Conservation (phyloP, 2,888 invertebrate genomes). For the Noctua janthina region DNA sequence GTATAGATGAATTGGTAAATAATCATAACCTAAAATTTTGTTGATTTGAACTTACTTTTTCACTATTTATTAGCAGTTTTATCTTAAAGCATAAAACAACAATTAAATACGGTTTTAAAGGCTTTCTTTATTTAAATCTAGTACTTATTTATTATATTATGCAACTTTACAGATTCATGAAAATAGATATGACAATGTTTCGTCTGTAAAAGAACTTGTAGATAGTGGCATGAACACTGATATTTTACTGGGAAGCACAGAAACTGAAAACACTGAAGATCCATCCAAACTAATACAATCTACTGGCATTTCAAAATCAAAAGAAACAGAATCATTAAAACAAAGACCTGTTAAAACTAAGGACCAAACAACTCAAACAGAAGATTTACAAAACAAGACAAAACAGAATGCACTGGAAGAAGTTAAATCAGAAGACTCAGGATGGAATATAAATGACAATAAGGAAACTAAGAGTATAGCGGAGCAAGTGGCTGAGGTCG, state of each 20-base stretch:
- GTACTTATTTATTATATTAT: background rate
- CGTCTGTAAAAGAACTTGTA: slow-evolving; percentile 40
- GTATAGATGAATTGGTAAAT: slow-evolving; percentile 88
- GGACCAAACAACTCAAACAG: slow-evolving; percentile 72
- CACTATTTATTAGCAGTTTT: background rate
- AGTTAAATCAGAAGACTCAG: slow-evolving; percentile 60
- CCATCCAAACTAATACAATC: background rate
- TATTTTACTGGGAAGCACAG: background rate
- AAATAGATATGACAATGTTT: slow-evolving; percentile 29
- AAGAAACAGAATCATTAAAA: slow-evolving; percentile 1
- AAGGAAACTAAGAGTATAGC: slow-evolving; percentile 89
- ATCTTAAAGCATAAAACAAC: background rate
- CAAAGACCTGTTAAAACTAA: slow-evolving; percentile 34
- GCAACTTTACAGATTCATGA: slow-evolving; percentile 37
- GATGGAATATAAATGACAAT: slow-evolving; percentile 75
- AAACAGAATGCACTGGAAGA: slow-evolving; percentile 10
- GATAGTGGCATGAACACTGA: slow-evolving; percentile 16
- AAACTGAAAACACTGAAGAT: background rate
- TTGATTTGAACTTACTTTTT: background rate
- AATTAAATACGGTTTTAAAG: background rate
- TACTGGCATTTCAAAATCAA: slow-evolving; percentile 1
- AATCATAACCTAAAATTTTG: slow-evolving; percentile 16
- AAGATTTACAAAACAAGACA: slow-evolving; percentile 25
- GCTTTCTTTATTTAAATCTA: background rate
- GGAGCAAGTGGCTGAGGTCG: slow-evolving; percentile 94